Percentiles rank a stretch among this genome's conserved stretches.
Conservation (phyloP, 2,888 invertebrate species). For the Azorinus chamasolen region DNA sequence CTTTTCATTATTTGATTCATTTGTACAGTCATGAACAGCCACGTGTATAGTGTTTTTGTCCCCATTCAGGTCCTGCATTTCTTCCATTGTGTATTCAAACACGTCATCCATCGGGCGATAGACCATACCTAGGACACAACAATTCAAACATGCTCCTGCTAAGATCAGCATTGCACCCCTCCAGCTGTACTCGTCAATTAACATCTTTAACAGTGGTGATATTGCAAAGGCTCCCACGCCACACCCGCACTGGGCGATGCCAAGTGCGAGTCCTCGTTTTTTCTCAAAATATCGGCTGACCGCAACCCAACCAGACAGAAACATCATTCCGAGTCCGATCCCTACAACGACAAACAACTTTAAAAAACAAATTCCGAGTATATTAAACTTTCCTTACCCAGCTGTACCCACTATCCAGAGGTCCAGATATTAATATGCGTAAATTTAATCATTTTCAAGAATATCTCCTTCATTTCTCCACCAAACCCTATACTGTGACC, state of each 20-base stretch:
- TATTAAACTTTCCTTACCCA: too few relatives aligned
- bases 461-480: too few relatives aligned
- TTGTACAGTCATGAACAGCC: neutral
- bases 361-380: too few relatives aligned
- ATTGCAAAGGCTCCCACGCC: slow-evolving; percentile 45
- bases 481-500: too few relatives aligned
- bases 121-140: slow-evolving; percentile 26
- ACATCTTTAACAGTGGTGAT: slow-evolving; percentile 23
- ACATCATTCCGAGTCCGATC: slow-evolving; percentile 45
- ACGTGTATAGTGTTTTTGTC: neutral
- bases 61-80: neutral
- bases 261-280: slow-evolving; percentile 43
- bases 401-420: too few relatives aligned
- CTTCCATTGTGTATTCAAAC: neutral
- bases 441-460: too few relatives aligned
- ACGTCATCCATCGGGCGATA: slow-evolving; percentile 21
- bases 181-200: slow-evolving; percentile 37
- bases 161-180: slow-evolving; percentile 41
- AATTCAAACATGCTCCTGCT: slow-evolving; percentile 34
- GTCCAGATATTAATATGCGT: too few relatives aligned
- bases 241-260: slow-evolving; percentile 36
- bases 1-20: neutral
- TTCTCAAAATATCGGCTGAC: slow-evolving; percentile 36
- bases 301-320: slow-evolving; percentile 31
- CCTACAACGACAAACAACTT: slow-evolving; percentile 20